Base-by-base conservation (phyloP, 2,888 invertebrate species). In the Drosophila neotestacea region DNA sequence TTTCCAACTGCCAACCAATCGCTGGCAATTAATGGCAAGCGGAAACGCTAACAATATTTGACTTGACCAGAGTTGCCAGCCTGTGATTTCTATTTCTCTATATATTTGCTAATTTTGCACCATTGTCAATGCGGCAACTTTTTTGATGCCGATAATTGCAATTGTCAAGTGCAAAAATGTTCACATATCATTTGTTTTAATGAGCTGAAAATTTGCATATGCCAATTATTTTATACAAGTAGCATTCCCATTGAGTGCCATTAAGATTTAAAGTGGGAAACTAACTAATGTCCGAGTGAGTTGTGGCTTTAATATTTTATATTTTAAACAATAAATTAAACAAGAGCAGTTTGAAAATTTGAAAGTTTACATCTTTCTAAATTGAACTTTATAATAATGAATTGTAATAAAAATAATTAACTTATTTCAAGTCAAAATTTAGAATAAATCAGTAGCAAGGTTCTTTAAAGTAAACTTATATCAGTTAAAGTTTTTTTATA, bases 151-250 rank as follows among this genome's bases (percentile, higher is more conserved):
- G 30, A 50, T 55, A 64, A 75, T 72, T 80, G 51, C 62, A 36
- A 63, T 69, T 64, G 62, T 65, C 65, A 63, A 77, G 74, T 64
- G 73, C 58, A 63, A 70, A 74, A 62, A 59, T 51, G 54, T 74
- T 64, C 41, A 34, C 81, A 56, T 41, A 27, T 39, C 70, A 69
- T 68, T 55, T 50, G 34, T 67, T 54, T 81, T 63, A 77, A 83
- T 67, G 71, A 63, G 68, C 66, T 67, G 54, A 39, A 68, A 72
- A 62, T 70, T 78, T 78, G 42, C 36, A 41, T 41, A 60, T 69
- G 48, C 61, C 52, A 63, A 63, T 64, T 47, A 64, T 34, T 50
- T 47, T 34, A 13, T 32, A 32, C 2, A 32, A 2, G 7, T 6
- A 32, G 22, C 7, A 32, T 32, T 2, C 7, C 2, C 7, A 32